Evolutionary conservation across 2,113 vertebrate genomes (phyloP).

Genomic region (Falco punctatus): DNA sequence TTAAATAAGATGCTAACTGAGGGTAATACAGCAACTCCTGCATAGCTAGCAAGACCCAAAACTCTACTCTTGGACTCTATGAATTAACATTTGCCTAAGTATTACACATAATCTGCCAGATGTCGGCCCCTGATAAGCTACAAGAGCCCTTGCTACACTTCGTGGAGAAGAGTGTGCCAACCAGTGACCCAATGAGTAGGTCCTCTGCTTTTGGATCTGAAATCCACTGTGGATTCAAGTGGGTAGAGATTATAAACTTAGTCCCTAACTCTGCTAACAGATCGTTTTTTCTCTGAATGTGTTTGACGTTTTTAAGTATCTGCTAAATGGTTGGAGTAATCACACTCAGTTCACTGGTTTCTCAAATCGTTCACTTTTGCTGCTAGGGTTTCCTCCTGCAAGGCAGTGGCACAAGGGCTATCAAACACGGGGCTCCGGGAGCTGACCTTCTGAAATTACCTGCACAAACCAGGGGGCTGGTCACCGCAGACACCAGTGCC

Average conservation of each 20-base stretch:
- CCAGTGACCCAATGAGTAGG: fast-evolving
- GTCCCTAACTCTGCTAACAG: neutral
- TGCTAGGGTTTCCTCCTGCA: neutral
- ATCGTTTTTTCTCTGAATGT: neutral
- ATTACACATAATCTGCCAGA: no score
- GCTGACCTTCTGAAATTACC: neutral
- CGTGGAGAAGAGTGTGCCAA: neutral
- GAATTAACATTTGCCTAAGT: neutral
- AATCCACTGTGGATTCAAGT: neutral
- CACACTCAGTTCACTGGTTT: neutral
- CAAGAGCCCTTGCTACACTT: neutral
- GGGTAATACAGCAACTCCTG: neutral
- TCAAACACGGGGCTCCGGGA: fast-evolving
- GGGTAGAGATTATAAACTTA: no score
- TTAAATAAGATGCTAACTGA: neutral
- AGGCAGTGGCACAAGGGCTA: neutral
- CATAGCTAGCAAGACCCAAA: neutral
- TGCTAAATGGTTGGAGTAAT: neutral
- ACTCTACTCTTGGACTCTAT: neutral
- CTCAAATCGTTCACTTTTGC: neutral
- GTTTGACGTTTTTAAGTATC: neutral
- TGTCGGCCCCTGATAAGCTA: fast-evolving
- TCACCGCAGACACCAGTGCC: neutral
- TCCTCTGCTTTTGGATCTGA: neutral
- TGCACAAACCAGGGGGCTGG: neutral